phyloP scores from a whole-genome alignment of 2,888 invertebrate genomes.

The Andricus curvator region DNA sequence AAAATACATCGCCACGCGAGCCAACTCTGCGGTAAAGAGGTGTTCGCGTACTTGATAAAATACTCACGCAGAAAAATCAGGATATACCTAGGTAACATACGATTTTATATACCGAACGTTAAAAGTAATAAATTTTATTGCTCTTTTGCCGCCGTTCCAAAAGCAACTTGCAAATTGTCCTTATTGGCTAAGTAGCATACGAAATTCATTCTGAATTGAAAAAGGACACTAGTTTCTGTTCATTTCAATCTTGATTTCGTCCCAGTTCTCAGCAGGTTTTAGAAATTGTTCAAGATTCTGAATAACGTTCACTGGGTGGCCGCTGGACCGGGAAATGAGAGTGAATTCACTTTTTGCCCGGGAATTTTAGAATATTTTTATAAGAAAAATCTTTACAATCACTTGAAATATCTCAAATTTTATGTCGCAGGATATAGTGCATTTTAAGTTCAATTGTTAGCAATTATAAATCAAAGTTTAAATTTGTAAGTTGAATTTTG shows the following conservation, averaged over 20 bases:
- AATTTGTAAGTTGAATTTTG: no score
- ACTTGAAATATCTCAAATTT: no score
- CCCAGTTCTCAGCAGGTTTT: not conserved
- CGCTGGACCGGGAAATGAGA: no score
- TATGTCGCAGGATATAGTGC: no score
- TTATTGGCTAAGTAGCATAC: not conserved
- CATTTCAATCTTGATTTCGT: not conserved
- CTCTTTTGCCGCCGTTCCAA: constrained; percentile 57
- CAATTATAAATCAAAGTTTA: no score
- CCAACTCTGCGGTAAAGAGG: constrained; percentile 59
- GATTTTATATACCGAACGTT: constrained; percentile 59
- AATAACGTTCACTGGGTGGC: no score
- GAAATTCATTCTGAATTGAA: not conserved
- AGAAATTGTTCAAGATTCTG: not conserved
- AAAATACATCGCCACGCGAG: constrained; percentile 58
- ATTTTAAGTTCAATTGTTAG: no score
- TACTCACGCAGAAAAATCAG: constrained; percentile 63
- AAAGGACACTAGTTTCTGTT: not conserved
- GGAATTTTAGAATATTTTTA: no score
- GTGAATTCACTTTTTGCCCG: no score
- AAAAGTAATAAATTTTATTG: constrained; percentile 69
- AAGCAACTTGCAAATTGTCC: not conserved
- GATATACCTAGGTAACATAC: constrained; percentile 60
- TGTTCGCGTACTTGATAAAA: constrained; percentile 48
- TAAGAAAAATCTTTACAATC: no score